Evolutionary conservation across 2,113 vertebrate genomes (phyloP).

Genomic region (Zingel zingel): DNA sequence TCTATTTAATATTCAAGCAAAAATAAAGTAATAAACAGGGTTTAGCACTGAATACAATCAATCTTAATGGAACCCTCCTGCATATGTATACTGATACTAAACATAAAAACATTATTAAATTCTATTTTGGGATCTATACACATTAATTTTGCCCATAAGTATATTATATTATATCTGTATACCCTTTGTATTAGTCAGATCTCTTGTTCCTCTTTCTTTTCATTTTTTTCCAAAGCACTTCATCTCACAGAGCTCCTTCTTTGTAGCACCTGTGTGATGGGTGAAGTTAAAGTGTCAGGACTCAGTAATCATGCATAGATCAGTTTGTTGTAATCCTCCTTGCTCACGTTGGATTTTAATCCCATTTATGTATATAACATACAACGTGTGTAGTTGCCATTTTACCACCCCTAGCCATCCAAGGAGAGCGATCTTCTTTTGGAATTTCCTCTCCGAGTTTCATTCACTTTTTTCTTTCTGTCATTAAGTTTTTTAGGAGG

Average conservation of each 20-base stretch:
- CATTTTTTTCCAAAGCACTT: neutral
- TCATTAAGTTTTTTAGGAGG: neutral
- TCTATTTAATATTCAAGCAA: conserved; percentile 18
- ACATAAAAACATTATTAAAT: conserved; percentile 51
- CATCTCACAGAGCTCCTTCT: conserved; percentile 23
- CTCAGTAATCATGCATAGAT: conserved; percentile 70
- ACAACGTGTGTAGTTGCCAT: neutral
- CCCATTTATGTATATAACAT: neutral
- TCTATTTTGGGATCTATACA: conserved; percentile 19
- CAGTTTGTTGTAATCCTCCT: conserved; percentile 14
- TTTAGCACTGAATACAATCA: conserved; percentile 49
- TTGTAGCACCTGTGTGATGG: conserved; percentile 49
- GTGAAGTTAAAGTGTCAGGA: conserved; percentile 40
- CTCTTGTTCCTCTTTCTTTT: neutral
- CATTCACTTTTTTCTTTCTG: neutral
- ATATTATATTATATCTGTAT: conserved; percentile 25
- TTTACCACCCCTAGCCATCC: neutral
- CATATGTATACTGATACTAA: conserved; percentile 46
- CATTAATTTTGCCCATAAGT: conserved; percentile 22
- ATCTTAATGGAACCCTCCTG: conserved; percentile 7
- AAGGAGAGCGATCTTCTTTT: neutral
- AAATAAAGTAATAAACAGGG: conserved; percentile 36
- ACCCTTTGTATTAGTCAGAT: conserved; percentile 7
- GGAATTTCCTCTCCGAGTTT: neutral
- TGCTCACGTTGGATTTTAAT: neutral